Conservation (phyloP, 1,140 invertebrate species). For the Phymorhynchus buccinoides region DNA sequence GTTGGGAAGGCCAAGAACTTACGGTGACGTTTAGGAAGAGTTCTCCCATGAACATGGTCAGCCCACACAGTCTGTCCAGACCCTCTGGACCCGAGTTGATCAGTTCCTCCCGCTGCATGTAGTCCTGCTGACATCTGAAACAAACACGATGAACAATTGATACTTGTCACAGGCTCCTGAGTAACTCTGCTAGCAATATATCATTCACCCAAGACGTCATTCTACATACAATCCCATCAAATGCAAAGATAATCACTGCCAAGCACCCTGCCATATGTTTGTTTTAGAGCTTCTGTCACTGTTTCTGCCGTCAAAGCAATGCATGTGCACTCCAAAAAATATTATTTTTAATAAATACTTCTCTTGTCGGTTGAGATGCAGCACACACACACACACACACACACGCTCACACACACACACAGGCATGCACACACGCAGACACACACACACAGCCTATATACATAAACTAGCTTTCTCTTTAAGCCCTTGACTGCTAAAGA, state of each 20-base stretch:
- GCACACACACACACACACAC: background rate
- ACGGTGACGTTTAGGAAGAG: constrained; percentile 64
- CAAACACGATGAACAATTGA: background rate
- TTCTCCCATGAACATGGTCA: constrained; percentile 65
- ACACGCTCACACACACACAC: background rate
- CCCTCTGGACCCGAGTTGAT: constrained; percentile 41
- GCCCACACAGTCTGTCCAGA: constrained; percentile 54
- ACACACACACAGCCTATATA: background rate
- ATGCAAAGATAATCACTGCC: too few relatives aligned
- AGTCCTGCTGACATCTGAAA: constrained; percentile 63
- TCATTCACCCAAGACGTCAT: background rate
- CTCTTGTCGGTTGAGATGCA: too few relatives aligned
- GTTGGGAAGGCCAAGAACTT: too few relatives aligned
- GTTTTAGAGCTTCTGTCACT: too few relatives aligned
- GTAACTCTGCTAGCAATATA: background rate
- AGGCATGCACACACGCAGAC: background rate
- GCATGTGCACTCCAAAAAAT: too few relatives aligned
- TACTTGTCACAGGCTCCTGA: background rate
- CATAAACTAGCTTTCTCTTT: background rate
- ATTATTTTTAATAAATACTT: too few relatives aligned
- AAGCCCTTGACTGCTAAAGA: too few relatives aligned
- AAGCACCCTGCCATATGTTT: too few relatives aligned
- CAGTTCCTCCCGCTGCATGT: constrained; percentile 52
- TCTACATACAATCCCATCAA: too few relatives aligned
- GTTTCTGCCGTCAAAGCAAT: too few relatives aligned